Conservation (phyloP, 2,113 vertebrate genomes). For the Microtus richardsoni region DNA sequence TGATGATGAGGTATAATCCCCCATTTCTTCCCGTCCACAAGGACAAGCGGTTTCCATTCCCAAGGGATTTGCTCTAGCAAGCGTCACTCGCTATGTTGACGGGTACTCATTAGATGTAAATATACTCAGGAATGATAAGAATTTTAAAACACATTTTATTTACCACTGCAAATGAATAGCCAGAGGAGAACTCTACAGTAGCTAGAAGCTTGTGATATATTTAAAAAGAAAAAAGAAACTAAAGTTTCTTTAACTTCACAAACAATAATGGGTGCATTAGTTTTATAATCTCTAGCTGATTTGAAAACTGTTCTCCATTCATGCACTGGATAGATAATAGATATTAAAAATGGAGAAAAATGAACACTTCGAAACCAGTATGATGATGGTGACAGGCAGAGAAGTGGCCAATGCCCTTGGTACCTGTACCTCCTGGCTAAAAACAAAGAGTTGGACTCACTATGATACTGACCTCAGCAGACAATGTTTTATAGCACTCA, state of each 20-base stretch:
- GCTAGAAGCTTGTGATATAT: background rate
- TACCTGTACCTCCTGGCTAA: background rate
- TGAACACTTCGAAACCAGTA: background rate
- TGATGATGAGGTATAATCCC: background rate
- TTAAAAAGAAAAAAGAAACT: background rate
- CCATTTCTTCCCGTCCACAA: background rate
- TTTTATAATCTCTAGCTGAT: background rate
- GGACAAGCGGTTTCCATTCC: background rate
- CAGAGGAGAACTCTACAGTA: background rate
- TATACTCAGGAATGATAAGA: slow-evolving; percentile 7
- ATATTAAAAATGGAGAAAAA: background rate
- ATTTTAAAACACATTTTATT: slow-evolving; percentile 52
- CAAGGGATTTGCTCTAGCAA: background rate
- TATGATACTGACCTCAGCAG: background rate
- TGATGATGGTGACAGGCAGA: background rate
- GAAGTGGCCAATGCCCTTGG: background rate
- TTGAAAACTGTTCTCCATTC: background rate
- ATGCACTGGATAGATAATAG: background rate
- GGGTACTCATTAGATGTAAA: background rate
- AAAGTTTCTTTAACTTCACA: slow-evolving; percentile 52
- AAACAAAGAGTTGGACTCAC: background rate
- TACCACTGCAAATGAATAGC: background rate
- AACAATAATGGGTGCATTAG: background rate
- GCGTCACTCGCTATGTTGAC: background rate
- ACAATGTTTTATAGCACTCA: background rate